Base-by-base conservation (phyloP, 2,113 vertebrate genomes). In the Picathartes gymnocephalus region DNA sequence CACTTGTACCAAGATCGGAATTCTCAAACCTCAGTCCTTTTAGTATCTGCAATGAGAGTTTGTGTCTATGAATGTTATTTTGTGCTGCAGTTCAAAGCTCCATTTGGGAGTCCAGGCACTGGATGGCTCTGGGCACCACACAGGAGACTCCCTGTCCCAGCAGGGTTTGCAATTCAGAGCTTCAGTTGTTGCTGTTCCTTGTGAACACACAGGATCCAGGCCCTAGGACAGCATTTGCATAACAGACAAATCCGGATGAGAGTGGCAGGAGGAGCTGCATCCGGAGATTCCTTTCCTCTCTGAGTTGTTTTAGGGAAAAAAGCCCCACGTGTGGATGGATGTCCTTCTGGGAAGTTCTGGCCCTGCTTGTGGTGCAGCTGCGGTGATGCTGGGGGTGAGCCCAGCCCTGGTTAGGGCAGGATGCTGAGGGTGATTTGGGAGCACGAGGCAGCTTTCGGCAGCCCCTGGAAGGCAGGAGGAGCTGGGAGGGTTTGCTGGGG, bases 401-500 rank as follows among this genome's bases (percentile, higher is more conserved):
- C 24, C 13, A 15, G 21, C 33, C 50, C 39, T n/a, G 73, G 7
- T 7, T 4, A 28, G 69, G 91, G 51, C n/a, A 81, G 65, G 37
- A 6, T n/a, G 22, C 53, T 5, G 5, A 37, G 30, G 64, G 14
- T 0, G 2, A 14, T 11, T 15, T 53, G 69, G 45, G n/a, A 56
- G 44, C 44, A 20, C 0, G 7, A 9, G 2, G 1, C 1, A 14
- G n/a, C 22, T 42, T 31, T 6, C 20, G 35, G 30, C 14, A 11
- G 33, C 10, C 39, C 11, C 48, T 27, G 17, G 65, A 39, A 9
- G 74, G 58, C 21, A 39, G 33, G 65, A 39, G 31, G 60, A 18
- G 48, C 2, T 20, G 19, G n/a, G 37, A 65, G 51, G 22, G 28
- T 33, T 80, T 39, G 54, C 53, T 31, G 7, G 20, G 22, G 53